Base-by-base conservation (phyloP, 2,113 vertebrate genomes). In the Ctenomys sociabilis region DNA sequence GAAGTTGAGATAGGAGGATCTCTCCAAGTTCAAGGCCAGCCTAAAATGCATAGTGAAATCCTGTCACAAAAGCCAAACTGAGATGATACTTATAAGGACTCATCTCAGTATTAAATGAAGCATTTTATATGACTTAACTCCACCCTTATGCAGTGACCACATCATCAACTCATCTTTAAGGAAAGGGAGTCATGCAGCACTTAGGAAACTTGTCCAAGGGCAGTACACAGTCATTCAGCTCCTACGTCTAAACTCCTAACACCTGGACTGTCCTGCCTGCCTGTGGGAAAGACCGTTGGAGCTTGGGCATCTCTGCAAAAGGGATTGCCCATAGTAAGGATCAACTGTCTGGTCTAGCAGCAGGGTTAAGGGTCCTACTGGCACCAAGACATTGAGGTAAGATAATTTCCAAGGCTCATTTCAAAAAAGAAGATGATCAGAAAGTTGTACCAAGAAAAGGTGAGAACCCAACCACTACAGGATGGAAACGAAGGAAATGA, bases 381-480 rank as follows among this genome's bases (percentile, higher is more conserved):
- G 72, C n/a, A 13, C 21, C 40, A 45, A 64, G 37, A 59, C 24
- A 21, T 10, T 28, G 24, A 45, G 22, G 30, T 54, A 54, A 30
- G n/a, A 68, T 7, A 9, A 26, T 57, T 40, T 45, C 24, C 22
- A 66, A 78, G 35, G 14, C 30, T 64, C 21, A 12, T 24, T 21
- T 21, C 43, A 49, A 21, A 72, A 59, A 17, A 5, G 1, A 14
- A 37, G 28, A 28, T 26, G 16, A 59, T 11, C 88, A 43, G 43
- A 52, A 14, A 45, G 26, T n/a, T 35, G 5, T 52, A 14, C 43
- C n/a, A 54, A 63, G 37, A 35, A 19, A 32, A 32, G 5, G 30
- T 32, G n/a, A 82, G 26, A 63, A 7, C 0, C 16, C 6, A 30
- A 0, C 1, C 13, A 40, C 43, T 32, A 6, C 1, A 11, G n/a